Evolutionary conservation across 1,140 invertebrate species (phyloP), one percentile per base, ranked within the genome.

Genomic region (Drosophila subobscura): DNA sequence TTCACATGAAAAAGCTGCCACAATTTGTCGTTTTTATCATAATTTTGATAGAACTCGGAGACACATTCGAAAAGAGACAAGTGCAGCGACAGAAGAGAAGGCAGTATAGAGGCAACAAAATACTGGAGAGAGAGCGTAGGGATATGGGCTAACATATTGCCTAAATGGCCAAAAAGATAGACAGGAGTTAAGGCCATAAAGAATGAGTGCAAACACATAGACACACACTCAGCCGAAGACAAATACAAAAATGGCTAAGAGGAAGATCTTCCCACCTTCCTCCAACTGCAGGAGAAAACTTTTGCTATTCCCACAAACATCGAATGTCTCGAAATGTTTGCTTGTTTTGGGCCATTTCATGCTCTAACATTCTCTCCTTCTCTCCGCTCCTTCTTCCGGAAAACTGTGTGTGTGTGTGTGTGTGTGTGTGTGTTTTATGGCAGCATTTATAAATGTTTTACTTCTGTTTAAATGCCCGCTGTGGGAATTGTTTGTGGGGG

Each of bases 391-490:
- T 44, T 64, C 60, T 40, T 49, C 50, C 47, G 40, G 57, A 56
- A 47, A 55, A 40, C 37, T 16, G 22, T 44, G 14, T 52, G 57
- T 56, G 23, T 40, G 42, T 68, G 45, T 16, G 22, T 44, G 14
- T 52, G 57, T 56, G 23, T 40, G 42, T 68, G 45, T 58, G 16
- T 68, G 67, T 61, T 74, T 86, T 74, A 77, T 74, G 52, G 51
- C 42, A 45, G 29, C 66, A 71, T 85, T 77, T 65, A 50, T 64
- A 73, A 72, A 66, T 59, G 59, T 83, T 77, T 53, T 55, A 65
- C 72, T 50, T 40, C 45, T 16, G 27, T 51, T 56, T 44, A 46
- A 74, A 78, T 77, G 77, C 81, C 63, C 53, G 63, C 54, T 76
- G 46, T 58, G 80, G 81, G 80, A 85, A 74, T 86, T 77, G 54